Evolutionary conservation across 2,888 invertebrate species (phyloP).

Genomic region (Galerucella nymphaeae): DNA sequence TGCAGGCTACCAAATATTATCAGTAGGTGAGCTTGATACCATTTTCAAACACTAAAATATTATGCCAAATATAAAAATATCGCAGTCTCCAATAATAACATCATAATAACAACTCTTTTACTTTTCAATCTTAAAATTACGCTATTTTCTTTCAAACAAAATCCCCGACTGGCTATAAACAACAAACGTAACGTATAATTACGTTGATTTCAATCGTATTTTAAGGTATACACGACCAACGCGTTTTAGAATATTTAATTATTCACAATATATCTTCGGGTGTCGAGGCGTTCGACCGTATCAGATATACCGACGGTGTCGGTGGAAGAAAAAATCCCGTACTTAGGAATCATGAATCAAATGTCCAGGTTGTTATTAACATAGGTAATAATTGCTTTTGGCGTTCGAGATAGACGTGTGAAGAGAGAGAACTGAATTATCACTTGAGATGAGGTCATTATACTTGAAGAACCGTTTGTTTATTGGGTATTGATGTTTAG

Average conservation of each 20-base stretch:
- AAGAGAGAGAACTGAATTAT: neutral
- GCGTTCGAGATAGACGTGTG: neutral
- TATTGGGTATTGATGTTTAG: too few species aligned
- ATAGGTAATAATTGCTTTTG: neutral
- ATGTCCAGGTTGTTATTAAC: slow-evolving; percentile 61
- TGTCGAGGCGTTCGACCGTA: slow-evolving; percentile 6
- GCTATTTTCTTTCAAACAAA: neutral
- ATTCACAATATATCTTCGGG: slow-evolving; percentile 16
- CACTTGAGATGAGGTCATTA: too few species aligned
- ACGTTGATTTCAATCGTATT: slow-evolving; percentile 29
- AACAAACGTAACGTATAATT: slow-evolving; percentile 30
- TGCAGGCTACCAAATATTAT: too few species aligned
- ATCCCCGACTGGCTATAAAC: slow-evolving; percentile 19
- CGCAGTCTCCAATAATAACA: too few species aligned
- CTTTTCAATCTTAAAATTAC: too few species aligned
- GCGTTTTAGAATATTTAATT: slow-evolving; percentile 14
- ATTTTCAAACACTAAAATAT: too few species aligned
- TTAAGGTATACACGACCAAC: slow-evolving; percentile 16
- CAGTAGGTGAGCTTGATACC: too few species aligned
- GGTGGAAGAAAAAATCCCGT: slow-evolving; percentile 47
- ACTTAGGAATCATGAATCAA: slow-evolving; percentile 61
- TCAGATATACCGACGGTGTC: slow-evolving; percentile 44
- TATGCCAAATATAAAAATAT: too few species aligned
- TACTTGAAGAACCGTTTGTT: too few species aligned
- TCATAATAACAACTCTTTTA: too few species aligned